Evolutionary conservation across 2,797 vertebrate genomes (phyloP).

Genomic region (Calcarius lapponicus): DNA sequence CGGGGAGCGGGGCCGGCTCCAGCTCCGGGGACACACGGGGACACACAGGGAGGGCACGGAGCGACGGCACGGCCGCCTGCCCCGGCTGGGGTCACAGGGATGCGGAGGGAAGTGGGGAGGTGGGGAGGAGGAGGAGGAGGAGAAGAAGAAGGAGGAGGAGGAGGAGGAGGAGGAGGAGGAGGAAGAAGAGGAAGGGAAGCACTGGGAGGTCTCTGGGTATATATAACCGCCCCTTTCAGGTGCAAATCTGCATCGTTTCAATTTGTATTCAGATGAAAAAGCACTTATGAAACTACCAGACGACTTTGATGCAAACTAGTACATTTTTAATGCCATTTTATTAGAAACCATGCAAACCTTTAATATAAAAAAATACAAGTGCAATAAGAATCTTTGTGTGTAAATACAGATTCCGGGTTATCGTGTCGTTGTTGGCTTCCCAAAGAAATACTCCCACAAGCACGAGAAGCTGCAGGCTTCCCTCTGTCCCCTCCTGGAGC

Average conservation of each 20-base stretch:
- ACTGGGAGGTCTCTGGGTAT: background rate
- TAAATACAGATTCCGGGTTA: constrained; percentile 69
- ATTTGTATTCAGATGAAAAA: constrained; percentile 25
- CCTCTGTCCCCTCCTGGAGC: constrained; percentile 1
- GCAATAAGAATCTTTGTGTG: constrained; percentile 77
- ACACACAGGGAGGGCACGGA: background rate
- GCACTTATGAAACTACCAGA: constrained; percentile 60
- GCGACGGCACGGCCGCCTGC: rapidly evolving
- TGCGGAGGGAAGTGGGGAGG: background rate
- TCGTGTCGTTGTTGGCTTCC: constrained; percentile 27
- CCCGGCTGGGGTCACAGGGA: background rate
- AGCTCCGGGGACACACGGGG: background rate
- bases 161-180: background rate
- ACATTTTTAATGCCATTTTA: constrained; percentile 82
- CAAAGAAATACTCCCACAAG: constrained; percentile 23
- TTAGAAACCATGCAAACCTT: constrained; percentile 87
- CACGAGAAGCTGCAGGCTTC: constrained; percentile 13
- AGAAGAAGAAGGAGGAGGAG: background rate
- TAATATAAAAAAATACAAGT: constrained; percentile 84
- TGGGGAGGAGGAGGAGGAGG: rapidly evolving
- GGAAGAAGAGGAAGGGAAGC: background rate
- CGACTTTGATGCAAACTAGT: constrained; percentile 71
- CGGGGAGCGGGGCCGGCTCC: background rate
- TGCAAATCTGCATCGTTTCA: constrained; percentile 53
- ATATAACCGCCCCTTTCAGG: constrained; percentile 25